These are phyloP conservation scores for Campopleginae sp. DNA, from an alignment of 2,888 invertebrate genomes.

Conservation along the genomic window DNA sequence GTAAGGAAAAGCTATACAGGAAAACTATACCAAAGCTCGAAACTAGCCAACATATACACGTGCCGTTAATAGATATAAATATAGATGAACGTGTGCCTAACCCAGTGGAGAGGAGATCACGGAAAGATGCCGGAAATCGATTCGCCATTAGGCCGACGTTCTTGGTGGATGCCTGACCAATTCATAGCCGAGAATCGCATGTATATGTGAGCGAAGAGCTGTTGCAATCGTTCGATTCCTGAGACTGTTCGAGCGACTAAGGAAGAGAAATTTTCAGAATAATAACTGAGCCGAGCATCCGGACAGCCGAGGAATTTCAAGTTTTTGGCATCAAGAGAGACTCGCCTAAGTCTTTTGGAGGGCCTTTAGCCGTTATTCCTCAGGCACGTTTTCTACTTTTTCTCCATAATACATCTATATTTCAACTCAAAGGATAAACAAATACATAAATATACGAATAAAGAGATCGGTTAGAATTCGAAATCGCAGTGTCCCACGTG, in stretches of 20 bases:
- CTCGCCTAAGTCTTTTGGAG: conserved; percentile 22
- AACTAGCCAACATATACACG: conserved; percentile 1
- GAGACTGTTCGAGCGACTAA: not conserved
- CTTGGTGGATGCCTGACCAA: conserved; percentile 46
- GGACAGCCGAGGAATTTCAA: conserved; percentile 62
- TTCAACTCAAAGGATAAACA: not conserved
- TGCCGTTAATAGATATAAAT: not conserved
- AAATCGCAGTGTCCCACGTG: too few relatives aligned
- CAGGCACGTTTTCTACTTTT: conserved; percentile 56
- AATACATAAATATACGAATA: not conserved
- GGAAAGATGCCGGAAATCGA: conserved; percentile 73
- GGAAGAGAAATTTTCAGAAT: conserved; percentile 53
- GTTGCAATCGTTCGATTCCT: conserved; percentile 36
- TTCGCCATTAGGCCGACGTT: conserved; percentile 65
- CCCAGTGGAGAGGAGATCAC: conserved; percentile 33
- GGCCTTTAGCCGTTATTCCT: conserved; percentile 1
- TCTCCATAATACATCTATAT: not conserved
- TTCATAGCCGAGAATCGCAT: not conserved
- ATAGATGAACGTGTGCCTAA: not conserved
- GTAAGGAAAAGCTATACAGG: conserved; percentile 39
- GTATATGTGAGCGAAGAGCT: not conserved
- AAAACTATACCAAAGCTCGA: conserved; percentile 8
- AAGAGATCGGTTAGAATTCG: too few relatives aligned
- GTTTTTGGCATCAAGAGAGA: conserved; percentile 66
- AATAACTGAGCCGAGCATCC: conserved; percentile 57